Percentiles rank a stretch among this genome's conserved stretches.
Evolutionary conservation across 2,888 invertebrate species (phyloP).

Genomic region (Seira musarum): DNA sequence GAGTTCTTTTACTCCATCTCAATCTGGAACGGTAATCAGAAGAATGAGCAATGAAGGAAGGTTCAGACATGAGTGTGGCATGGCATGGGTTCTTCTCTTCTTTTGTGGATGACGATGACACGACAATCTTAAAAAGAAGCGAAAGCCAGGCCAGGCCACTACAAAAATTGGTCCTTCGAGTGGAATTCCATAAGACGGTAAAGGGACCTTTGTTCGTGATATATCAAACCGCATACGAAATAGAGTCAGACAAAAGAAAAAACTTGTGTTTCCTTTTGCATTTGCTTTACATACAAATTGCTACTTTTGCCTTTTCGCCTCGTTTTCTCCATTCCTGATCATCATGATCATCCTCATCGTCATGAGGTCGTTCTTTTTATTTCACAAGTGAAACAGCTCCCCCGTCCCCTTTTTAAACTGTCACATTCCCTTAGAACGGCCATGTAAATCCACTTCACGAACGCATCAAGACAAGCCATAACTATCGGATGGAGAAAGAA

Average conservation of each 20-base stretch:
- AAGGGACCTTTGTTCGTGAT: slow-evolving; percentile 10
- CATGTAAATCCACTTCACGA: slow-evolving; percentile 55
- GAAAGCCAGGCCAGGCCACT: no score
- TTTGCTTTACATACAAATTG: slow-evolving; percentile 61
- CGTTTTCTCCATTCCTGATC: slow-evolving; percentile 2
- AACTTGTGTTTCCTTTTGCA: slow-evolving; percentile 36
- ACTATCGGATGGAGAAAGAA: slow-evolving; percentile 29
- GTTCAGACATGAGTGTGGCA: slow-evolving; percentile 23
- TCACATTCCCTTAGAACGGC: slow-evolving; percentile 53
- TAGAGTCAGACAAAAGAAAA: not conserved
- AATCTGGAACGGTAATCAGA: no score
- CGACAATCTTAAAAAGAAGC: not conserved
- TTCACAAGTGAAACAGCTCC: slow-evolving; percentile 31
- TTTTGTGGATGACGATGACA: not conserved
- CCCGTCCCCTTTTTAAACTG: slow-evolving; percentile 54
- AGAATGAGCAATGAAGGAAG: slow-evolving; percentile 34
- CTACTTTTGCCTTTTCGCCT: slow-evolving; percentile 42
- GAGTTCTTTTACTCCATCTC: no score
- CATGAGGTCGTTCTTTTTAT: no score
- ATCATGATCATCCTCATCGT: not conserved
- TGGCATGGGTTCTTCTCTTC: not conserved
- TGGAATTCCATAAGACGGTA: slow-evolving; percentile 11
- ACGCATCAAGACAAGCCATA: slow-evolving; percentile 53
- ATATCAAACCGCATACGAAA: slow-evolving; percentile 44
- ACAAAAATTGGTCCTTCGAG: slow-evolving; percentile 23